Percentiles rank a stretch among this genome's conserved stretches.
These are phyloP conservation scores for Hassar affinis DNA, from an alignment of 2,113 vertebrate species.

Conservation along the genomic window DNA sequence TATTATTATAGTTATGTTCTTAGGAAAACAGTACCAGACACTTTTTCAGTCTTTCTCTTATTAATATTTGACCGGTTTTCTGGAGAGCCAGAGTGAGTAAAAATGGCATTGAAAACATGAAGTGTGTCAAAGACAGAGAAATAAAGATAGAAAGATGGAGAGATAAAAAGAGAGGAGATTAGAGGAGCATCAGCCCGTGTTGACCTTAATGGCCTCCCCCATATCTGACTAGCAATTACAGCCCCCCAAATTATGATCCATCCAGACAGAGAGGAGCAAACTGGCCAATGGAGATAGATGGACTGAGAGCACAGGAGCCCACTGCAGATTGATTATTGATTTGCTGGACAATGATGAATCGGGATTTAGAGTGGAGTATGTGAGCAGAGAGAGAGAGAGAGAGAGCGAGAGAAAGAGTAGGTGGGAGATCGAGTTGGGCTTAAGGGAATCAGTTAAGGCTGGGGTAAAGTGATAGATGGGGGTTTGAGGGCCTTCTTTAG, in stretches of 20 bases:
- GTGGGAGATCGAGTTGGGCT: constrained; percentile 51
- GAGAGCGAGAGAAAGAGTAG: constrained; percentile 28
- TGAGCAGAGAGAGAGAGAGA: constrained; percentile 48
- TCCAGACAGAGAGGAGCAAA: constrained; percentile 67
- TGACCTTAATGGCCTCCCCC: constrained; percentile 71
- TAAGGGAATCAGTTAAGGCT: constrained; percentile 48
- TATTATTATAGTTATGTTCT: background rate
- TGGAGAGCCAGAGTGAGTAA: constrained; percentile 51
- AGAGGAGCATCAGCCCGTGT: constrained; percentile 57
- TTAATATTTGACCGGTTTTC: constrained; percentile 59
- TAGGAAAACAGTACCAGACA: background rate
- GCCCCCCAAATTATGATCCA: constrained; percentile 80
- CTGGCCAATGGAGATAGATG: constrained; percentile 77
- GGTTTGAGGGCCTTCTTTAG: constrained; percentile 55
- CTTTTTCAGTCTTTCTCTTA: background rate
- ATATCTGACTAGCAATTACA: constrained; percentile 77
- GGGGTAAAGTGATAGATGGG: background rate
- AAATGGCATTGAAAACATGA: constrained; percentile 50
- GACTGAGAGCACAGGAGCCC: constrained; percentile 59
- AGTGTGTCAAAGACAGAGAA: constrained; percentile 66
- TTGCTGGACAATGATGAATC: constrained; percentile 78
- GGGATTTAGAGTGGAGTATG: constrained; percentile 62
- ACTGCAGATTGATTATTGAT: constrained; percentile 83
- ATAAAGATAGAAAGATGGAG: constrained; percentile 50
- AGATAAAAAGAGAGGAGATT: constrained; percentile 43